These are phyloP conservation scores for Sciaenops ocellatus DNA, from an alignment of 2,797 vertebrate species.

Conservation along the genomic window DNA sequence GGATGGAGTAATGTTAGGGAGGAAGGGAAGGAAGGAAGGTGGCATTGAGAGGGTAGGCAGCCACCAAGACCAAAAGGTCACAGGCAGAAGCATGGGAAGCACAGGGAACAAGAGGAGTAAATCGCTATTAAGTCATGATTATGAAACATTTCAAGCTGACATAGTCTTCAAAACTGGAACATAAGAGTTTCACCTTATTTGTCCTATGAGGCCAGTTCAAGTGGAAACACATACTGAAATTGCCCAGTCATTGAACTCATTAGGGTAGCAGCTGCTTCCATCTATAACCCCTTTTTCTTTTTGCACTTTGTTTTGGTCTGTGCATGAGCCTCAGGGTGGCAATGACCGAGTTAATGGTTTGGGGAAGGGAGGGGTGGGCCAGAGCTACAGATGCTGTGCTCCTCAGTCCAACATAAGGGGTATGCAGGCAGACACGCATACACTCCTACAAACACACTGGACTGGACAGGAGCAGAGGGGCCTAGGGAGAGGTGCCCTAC, in stretches of 20 bases:
- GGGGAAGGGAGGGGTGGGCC: conserved; percentile 49
- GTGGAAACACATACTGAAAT: conserved; percentile 42
- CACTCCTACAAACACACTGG: conserved; percentile 48
- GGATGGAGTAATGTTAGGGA: conserved; percentile 2
- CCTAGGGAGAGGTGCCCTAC: conserved; percentile 39
- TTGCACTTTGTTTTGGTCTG: conserved; percentile 62
- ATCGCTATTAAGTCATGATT: conserved; percentile 47
- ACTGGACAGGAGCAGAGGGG: conserved; percentile 13
- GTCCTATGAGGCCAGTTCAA: conserved; percentile 60
- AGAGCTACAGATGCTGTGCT: conserved; percentile 72
- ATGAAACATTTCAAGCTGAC: conserved; percentile 46
- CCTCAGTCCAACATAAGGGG: conserved; percentile 56
- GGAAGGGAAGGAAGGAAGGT: neutral
- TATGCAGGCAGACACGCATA: conserved; percentile 50
- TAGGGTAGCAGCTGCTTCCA: conserved; percentile 78
- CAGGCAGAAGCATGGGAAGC: conserved; percentile 42
- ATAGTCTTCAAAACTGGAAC: conserved; percentile 29
- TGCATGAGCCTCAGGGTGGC: conserved; percentile 72
- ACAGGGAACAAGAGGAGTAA: conserved; percentile 23
- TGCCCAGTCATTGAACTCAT: conserved; percentile 72
- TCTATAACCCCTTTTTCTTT: conserved; percentile 62
- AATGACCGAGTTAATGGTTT: conserved; percentile 81
- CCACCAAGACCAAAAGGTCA: conserved; percentile 38
- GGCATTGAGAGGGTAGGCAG: conserved; percentile 20
- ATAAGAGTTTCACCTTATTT: conserved; percentile 52